phyloP scores from a whole-genome alignment of 2,797 vertebrate genomes.

The Psittacula derbiana region DNA sequence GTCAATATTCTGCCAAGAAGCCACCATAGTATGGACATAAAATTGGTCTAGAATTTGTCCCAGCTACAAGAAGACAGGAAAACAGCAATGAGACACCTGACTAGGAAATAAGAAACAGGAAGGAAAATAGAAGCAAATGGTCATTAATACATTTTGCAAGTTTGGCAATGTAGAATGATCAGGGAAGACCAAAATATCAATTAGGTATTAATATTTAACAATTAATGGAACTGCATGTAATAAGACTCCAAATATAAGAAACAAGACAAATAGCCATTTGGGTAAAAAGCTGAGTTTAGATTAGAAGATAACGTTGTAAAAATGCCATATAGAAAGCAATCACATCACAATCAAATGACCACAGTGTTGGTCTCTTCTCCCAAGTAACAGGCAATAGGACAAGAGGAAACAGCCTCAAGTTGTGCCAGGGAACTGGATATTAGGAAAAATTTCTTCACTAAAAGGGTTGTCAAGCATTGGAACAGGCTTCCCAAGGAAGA shows the following conservation, averaged over 20 bases:
- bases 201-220: background rate
- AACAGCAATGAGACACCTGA: background rate
- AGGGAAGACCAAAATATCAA: background rate
- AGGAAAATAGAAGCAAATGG: background rate
- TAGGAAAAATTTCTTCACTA: background rate
- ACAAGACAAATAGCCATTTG: background rate
- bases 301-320: background rate
- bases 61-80: background rate
- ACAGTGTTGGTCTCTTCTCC: accelerated
- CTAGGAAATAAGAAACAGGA: background rate
- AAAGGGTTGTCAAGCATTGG: background rate
- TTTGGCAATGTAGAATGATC: background rate
- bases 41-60: background rate
- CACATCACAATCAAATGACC: background rate
- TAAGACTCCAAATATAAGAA: background rate
- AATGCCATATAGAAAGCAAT: background rate
- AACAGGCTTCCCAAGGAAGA: background rate
- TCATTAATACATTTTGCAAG: background rate
- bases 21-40: accelerated
- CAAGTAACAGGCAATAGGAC: background rate
- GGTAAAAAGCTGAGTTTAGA: background rate
- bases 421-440: background rate
- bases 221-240: background rate
- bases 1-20: background rate
- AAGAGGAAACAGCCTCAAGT: background rate